Evolutionary conservation across 2,113 vertebrate genomes (phyloP).

Genomic region (Aphelocoma coerulescens): DNA sequence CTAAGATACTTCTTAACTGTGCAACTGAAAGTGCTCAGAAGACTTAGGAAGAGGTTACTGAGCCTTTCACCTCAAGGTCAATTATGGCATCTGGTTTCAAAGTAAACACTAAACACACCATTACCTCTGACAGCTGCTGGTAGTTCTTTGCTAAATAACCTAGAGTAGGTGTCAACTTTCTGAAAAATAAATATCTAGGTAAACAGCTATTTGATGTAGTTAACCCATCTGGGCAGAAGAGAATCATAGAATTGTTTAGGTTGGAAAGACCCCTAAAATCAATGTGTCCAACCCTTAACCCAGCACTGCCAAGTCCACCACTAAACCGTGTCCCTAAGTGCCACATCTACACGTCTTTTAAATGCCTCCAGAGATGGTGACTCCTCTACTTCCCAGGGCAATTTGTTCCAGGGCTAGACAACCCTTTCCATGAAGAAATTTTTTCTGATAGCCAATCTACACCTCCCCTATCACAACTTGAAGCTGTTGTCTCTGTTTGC

Average conservation of each 20-base stretch:
- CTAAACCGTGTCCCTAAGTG: background rate
- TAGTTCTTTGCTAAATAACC: slow-evolving; percentile 4
- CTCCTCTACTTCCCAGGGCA: background rate
- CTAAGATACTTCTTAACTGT: background rate
- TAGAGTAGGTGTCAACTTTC: background rate
- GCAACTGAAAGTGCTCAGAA: background rate
- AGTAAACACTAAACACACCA: background rate
- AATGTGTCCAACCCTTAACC: accelerated
- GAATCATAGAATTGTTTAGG: background rate
- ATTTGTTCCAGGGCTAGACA: background rate
- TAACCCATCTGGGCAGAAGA: background rate
- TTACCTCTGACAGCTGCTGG: slow-evolving; percentile 6
- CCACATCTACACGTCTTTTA: accelerated
- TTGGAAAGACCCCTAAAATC: background rate
- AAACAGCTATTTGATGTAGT: background rate
- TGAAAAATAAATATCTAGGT: background rate
- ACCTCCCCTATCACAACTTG: accelerated
- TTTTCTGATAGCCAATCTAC: background rate
- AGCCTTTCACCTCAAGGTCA: slow-evolving; percentile 16
- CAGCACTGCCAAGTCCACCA: background rate
- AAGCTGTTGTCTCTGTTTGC: background rate
- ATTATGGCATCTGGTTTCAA: background rate
- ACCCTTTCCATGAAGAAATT: background rate
- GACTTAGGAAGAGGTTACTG: background rate
- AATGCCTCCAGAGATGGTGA: background rate